These are phyloP conservation scores for Myotis davidii DNA, from an alignment of 2,113 vertebrate species.

Conservation along the genomic window DNA sequence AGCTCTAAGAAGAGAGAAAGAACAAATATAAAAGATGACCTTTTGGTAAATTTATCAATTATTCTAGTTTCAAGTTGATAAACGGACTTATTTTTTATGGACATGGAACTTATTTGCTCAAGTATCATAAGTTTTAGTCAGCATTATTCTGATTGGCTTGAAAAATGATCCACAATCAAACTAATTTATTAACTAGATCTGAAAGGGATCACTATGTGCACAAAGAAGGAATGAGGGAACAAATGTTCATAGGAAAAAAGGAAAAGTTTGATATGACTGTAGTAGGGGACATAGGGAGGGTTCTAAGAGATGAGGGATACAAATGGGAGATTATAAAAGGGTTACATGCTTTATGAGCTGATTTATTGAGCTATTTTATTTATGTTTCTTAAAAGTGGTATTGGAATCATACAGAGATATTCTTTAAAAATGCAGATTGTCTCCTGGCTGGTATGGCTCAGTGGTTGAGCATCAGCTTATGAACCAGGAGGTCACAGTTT, in stretches of 20 bases:
- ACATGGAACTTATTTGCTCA: slow-evolving; percentile 7
- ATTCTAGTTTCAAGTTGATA: slow-evolving; percentile 59
- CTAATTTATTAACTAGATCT: not conserved
- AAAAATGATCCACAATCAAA: not conserved
- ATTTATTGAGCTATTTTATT: not conserved
- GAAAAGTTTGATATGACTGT: not conserved
- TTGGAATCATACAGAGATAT: not conserved
- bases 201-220: not conserved
- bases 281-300: fast-evolving
- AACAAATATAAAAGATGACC: slow-evolving; percentile 72
- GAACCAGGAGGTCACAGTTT: no score
- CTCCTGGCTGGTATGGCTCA: no score
- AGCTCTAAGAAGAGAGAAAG: slow-evolving; percentile 30
- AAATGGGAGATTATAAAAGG: not conserved
- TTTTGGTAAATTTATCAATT: slow-evolving; percentile 74
- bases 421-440: not conserved
- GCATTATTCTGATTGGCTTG: not conserved
- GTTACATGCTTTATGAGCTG: not conserved
- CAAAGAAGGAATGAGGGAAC: not conserved
- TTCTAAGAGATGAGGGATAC: not conserved
- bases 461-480: no score
- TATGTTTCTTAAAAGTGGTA: not conserved
- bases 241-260: not conserved
- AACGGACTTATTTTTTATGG: slow-evolving; percentile 58
- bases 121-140: slow-evolving; percentile 27